Evolutionary conservation across 1,140 invertebrate species (phyloP).

Genomic region (Drosophila punjabiensis): DNA sequence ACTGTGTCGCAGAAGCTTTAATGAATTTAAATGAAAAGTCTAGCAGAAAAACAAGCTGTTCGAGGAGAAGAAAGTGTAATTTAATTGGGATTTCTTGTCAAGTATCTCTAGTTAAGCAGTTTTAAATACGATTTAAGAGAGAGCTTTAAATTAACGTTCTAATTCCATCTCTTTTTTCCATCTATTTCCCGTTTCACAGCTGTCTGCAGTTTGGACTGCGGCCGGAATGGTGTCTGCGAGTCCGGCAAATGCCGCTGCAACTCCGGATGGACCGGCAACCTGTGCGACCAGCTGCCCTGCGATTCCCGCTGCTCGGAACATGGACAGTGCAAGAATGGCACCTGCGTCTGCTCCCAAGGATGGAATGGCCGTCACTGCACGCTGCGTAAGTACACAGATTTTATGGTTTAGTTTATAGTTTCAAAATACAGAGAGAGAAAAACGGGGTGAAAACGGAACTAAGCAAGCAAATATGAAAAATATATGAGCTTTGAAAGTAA

Average conservation of each 20-base stretch:
- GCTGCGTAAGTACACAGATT: slow-evolving; percentile 90
- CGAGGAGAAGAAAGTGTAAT: neutral
- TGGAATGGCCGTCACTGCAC: slow-evolving; percentile 99
- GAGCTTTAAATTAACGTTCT: neutral
- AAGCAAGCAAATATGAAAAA: neutral
- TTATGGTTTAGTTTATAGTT: neutral
- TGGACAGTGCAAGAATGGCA: slow-evolving; percentile 98
- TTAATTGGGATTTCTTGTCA: neutral
- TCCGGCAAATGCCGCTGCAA: slow-evolving; percentile 95
- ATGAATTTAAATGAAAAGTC: slow-evolving; percentile 50
- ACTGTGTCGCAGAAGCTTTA: slow-evolving; percentile 26
- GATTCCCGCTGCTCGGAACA: slow-evolving; percentile 96
- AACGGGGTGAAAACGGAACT: neutral
- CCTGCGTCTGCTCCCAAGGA: slow-evolving; percentile 97
- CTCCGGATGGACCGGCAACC: slow-evolving; percentile 95
- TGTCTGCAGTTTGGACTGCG: slow-evolving; percentile 95
- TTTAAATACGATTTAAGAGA: neutral
- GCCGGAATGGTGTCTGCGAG: slow-evolving; percentile 95
- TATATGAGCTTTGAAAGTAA: neutral
- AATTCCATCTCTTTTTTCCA: slow-evolving; percentile 2
- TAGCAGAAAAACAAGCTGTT: neutral
- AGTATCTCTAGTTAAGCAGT: neutral
- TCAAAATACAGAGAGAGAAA: neutral
- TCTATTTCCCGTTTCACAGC: slow-evolving; percentile 86
- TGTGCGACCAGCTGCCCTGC: slow-evolving; percentile 95